A percentile compares a stretch with the other conserved stretches of the same genome.
phyloP scores from a whole-genome alignment of 2,797 vertebrate species.

The Florisuga fusca region DNA sequence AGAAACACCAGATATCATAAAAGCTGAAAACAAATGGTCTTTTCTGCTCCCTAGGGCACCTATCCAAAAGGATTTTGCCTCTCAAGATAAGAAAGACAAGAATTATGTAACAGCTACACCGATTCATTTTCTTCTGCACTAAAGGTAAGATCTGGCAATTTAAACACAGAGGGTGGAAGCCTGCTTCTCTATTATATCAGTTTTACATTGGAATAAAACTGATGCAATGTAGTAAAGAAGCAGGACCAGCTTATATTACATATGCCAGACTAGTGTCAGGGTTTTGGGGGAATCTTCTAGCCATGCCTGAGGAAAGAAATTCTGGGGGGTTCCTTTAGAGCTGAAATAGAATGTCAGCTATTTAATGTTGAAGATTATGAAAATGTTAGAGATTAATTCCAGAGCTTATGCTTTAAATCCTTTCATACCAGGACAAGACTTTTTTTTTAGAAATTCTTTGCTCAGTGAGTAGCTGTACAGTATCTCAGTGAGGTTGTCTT shows the following conservation, averaged over 20 bases:
- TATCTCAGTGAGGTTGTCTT: neutral
- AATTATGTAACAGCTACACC: neutral
- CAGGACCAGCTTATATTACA: neutral
- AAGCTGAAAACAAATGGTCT: neutral
- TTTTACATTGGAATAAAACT: neutral
- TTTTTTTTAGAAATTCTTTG: neutral
- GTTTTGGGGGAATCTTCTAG: neutral
- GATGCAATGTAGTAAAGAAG: neutral
- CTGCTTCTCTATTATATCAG: neutral
- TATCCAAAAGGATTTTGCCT: neutral
- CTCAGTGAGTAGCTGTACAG: neutral
- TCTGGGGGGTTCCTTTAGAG: neutral
- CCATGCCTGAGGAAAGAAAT: neutral
- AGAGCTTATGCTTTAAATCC: neutral
- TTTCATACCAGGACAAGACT: neutral
- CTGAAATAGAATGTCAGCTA: neutral
- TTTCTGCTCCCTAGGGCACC: neutral
- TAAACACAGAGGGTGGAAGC: neutral
- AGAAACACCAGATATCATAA: neutral
- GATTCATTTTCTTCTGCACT: neutral
- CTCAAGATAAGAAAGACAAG: neutral
- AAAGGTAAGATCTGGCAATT: neutral
- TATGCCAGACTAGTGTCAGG: neutral
- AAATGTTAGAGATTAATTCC: slow-evolving; percentile 16
- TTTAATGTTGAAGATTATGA: neutral